phyloP scores from a whole-genome alignment of 1,140 invertebrate genomes.

The Drosophila lowei region DNA sequence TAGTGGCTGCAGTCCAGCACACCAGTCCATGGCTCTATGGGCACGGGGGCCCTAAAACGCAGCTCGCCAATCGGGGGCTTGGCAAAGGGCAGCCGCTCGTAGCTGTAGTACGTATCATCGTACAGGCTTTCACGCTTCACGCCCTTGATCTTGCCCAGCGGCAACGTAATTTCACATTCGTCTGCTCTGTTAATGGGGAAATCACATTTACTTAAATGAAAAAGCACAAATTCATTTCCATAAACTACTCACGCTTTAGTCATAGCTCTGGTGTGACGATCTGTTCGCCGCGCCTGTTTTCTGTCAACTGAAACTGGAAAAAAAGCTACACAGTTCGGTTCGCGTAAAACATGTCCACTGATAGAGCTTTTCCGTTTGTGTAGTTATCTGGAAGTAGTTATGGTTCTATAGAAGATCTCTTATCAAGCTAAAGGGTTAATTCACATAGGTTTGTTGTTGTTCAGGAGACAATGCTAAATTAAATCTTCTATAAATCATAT shows the following conservation, averaged over 20 bases:
- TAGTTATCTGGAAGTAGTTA: not conserved
- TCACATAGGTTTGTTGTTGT: too few relatives aligned
- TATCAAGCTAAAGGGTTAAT: conserved; percentile 7
- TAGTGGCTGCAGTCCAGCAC: conserved; percentile 57
- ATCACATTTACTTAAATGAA: not conserved
- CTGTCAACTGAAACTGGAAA: conserved; percentile 36
- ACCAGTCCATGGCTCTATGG: conserved; percentile 64
- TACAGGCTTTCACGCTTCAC: conserved; percentile 47
- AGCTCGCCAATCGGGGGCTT: conserved; percentile 88
- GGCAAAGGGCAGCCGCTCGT: conserved; percentile 88
- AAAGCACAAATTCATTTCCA: not conserved
- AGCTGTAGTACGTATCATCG: conserved; percentile 81
- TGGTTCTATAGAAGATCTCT: not conserved
- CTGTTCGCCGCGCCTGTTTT: conserved; percentile 6
- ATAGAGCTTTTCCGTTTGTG: conserved; percentile 19
- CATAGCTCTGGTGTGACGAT: conserved; percentile 30
- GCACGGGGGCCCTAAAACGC: conserved; percentile 85
- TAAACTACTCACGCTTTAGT: conserved; percentile 30
- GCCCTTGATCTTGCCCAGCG: conserved; percentile 65
- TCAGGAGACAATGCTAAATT: too few relatives aligned
- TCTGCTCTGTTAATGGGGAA: conserved; percentile 25
- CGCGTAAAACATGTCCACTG: conserved; percentile 24
- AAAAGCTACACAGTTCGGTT: conserved; percentile 16
- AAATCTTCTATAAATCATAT: too few relatives aligned
- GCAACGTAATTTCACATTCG: conserved; percentile 44